phyloP scores from a whole-genome alignment of 2,888 invertebrate species.

The Campoletis raptor region DNA sequence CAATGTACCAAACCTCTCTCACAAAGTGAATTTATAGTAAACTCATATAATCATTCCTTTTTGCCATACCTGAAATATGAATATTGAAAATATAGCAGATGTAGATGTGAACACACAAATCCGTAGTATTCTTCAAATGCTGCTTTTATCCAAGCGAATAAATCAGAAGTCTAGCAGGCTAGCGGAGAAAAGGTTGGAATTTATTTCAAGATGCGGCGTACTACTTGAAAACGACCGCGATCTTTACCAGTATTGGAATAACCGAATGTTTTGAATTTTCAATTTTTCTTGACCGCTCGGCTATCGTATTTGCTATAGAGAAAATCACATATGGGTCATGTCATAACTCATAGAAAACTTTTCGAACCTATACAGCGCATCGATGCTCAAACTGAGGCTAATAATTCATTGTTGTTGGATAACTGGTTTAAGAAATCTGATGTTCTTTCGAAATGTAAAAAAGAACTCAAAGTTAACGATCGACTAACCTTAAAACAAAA shows the following conservation, averaged over 20 bases:
- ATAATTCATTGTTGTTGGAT: neutral
- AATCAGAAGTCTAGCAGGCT: slow-evolving; percentile 41
- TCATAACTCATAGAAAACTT: neutral
- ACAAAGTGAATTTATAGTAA: neutral
- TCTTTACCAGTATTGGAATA: slow-evolving; percentile 26
- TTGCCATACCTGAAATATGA: neutral
- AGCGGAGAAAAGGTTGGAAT: slow-evolving; percentile 24
- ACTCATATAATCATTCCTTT: neutral
- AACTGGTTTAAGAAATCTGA: neutral
- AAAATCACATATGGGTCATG: neutral
- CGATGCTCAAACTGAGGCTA: neutral
- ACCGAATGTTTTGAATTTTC: slow-evolving; percentile 76
- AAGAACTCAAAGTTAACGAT: neutral
- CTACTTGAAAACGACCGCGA: slow-evolving; percentile 42
- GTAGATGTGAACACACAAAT: slow-evolving; percentile 32
- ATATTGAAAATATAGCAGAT: slow-evolving; percentile 16
- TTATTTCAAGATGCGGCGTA: slow-evolving; percentile 58
- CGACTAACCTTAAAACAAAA: neutral
- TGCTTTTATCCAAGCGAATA: slow-evolving; percentile 6
- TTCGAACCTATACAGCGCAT: neutral
- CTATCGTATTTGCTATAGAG: slow-evolving; percentile 38
- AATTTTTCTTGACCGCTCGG: slow-evolving; percentile 72
- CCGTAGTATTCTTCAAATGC: slow-evolving; percentile 18
- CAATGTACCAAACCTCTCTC: neutral
- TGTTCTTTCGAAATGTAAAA: neutral